These are phyloP conservation scores for Ommatoiulus sabulosus DNA, from an alignment of 2,888 invertebrate genomes.

Conservation along the genomic window DNA sequence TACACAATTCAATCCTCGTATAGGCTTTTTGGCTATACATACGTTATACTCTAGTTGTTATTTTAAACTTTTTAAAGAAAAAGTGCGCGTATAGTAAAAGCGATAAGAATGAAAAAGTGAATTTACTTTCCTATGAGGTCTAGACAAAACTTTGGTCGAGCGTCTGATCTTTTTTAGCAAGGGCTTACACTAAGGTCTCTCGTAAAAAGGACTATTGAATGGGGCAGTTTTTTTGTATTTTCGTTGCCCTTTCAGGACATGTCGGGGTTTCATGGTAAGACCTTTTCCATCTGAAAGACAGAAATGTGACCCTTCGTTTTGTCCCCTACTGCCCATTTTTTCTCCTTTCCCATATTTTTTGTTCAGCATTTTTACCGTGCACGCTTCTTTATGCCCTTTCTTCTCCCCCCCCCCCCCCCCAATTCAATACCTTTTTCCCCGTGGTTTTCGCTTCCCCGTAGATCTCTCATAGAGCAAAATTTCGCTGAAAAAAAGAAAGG, in stretches of 20 bases:
- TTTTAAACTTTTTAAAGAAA: conserved; percentile 10
- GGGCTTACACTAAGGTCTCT: conserved; percentile 3
- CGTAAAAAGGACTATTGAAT: neutral
- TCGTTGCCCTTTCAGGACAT: conserved; percentile 19
- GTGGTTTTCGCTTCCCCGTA: neutral
- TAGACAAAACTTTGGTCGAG: conserved; percentile 9
- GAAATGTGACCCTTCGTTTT: conserved; percentile 12
- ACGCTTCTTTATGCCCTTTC: conserved; percentile 12
- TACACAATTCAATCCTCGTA: no score
- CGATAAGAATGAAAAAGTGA: conserved; percentile 19
- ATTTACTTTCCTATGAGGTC: conserved; percentile 19
- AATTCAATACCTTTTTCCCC: conserved; percentile 3
- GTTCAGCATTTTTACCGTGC: neutral
- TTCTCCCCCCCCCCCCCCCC: neutral
- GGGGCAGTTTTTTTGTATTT: conserved; percentile 10
- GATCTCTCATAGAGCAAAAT: neutral
- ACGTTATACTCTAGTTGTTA: neutral
- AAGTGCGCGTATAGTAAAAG: neutral
- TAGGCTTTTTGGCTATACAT: neutral
- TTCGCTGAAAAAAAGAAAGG: neutral
- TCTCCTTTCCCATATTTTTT: neutral
- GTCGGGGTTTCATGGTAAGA: conserved; percentile 12
- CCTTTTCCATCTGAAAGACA: neutral
- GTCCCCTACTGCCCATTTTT: conserved; percentile 19
- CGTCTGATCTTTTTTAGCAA: conserved; percentile 19